These are phyloP conservation scores for Hydrotaea cyrtoneurina DNA, from an alignment of 2,888 invertebrate species.

Conservation along the genomic window DNA sequence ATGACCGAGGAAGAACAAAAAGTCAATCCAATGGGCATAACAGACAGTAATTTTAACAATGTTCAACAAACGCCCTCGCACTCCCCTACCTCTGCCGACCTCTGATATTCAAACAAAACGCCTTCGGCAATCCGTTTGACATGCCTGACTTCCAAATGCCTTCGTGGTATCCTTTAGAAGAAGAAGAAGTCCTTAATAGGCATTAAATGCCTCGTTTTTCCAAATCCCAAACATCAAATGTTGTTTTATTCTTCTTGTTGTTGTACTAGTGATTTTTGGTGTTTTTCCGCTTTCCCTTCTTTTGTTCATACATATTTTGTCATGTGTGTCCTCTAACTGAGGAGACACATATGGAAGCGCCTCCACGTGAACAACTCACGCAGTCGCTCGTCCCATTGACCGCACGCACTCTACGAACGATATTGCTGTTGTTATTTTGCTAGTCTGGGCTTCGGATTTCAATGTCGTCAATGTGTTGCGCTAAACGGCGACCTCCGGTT, in stretches of 20 bases:
- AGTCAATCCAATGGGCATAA: slow-evolving; percentile 28
- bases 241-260: neutral
- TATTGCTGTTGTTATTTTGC: slow-evolving; percentile 28
- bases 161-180: neutral
- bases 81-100: neutral
- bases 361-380: neutral
- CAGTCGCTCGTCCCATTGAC: slow-evolving; percentile 40
- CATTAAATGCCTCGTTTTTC: slow-evolving; percentile 44
- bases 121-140: slow-evolving; percentile 45
- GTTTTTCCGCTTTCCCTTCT: slow-evolving; percentile 8
- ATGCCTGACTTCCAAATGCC: neutral
- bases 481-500: slow-evolving; percentile 47
- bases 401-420: slow-evolving; percentile 15
- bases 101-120: slow-evolving; percentile 62
- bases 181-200: slow-evolving; percentile 9
- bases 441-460: slow-evolving; percentile 65
- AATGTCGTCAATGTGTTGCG: slow-evolving; percentile 64
- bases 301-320: slow-evolving; percentile 37
- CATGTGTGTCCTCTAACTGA: slow-evolving; percentile 55
- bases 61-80: slow-evolving; percentile 49
- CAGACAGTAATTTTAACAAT: slow-evolving; percentile 53
- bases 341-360: slow-evolving; percentile 59
- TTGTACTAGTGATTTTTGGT: neutral
- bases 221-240: slow-evolving; percentile 3
- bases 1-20: slow-evolving; percentile 18